Evolutionary conservation across 2,113 vertebrate genomes (phyloP).

Genomic region (Mus spicilegus): DNA sequence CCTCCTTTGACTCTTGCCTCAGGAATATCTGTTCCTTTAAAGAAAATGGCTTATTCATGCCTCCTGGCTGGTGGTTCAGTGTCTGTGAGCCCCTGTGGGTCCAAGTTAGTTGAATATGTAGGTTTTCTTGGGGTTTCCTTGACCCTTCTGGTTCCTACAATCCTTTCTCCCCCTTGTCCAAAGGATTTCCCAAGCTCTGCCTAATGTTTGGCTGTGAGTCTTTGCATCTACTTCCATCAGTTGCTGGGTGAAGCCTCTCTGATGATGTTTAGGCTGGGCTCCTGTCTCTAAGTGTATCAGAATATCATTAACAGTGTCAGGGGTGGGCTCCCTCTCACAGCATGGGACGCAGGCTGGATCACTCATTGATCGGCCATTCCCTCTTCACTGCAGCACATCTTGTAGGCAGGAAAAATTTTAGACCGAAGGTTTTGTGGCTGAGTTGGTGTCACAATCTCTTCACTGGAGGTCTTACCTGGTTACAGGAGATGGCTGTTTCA

Average conservation of each 20-base stretch:
- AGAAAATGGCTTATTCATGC: neutral
- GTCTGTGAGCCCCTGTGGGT: neutral
- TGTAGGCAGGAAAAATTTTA: neutral
- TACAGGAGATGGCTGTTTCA: neutral
- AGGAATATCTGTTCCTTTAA: neutral
- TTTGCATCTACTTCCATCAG: neutral
- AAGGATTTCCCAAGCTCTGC: neutral
- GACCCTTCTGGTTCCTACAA: neutral
- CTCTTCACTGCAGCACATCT: neutral
- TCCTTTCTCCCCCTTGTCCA: neutral
- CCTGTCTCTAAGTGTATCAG: neutral
- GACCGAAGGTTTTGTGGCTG: neutral
- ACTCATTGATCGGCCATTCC: neutral
- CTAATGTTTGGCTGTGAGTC: neutral
- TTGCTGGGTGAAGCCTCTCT: neutral
- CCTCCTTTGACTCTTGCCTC: neutral
- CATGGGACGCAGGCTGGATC: neutral
- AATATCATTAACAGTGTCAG: neutral
- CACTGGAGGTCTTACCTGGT: neutral
- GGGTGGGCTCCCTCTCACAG: neutral
- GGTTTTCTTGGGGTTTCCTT: neutral
- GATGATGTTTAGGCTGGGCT: neutral
- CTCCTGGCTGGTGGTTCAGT: neutral
- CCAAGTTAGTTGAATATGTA: neutral
- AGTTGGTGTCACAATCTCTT: neutral